Conservation (phyloP, 2,113 vertebrate genomes). For the Cyphomyrus discorhynchus region DNA sequence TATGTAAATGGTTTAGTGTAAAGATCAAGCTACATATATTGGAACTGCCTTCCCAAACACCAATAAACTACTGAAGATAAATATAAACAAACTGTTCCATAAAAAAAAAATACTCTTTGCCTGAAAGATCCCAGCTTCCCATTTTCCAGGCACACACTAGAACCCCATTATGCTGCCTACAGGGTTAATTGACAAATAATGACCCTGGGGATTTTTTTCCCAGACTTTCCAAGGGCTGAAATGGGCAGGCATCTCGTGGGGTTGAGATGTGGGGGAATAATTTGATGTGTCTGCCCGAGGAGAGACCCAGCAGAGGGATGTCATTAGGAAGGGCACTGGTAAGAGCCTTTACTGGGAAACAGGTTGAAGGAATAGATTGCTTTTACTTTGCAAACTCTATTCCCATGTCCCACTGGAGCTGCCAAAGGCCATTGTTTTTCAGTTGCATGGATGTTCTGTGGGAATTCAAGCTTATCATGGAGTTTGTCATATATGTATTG, state of each 20-base stretch:
- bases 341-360: neutral
- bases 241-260: neutral
- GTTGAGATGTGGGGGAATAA: neutral
- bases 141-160: neutral
- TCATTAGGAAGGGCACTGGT: constrained; percentile 2
- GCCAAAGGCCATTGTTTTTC: neutral
- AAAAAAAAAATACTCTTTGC: neutral
- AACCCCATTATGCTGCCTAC: constrained; percentile 1
- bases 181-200: constrained; percentile 15
- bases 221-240: neutral
- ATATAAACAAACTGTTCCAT: neutral
- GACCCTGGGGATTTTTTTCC: neutral
- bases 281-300: constrained; percentile 1
- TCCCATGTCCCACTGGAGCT: neutral
- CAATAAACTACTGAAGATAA: neutral
- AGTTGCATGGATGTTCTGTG: neutral
- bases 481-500: neutral
- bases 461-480: neutral
- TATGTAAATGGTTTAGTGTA: neutral
- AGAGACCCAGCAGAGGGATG: neutral
- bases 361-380: neutral
- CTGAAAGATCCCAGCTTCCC: neutral
- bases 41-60: neutral
- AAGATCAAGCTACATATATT: neutral
- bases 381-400: constrained; percentile 10